Percentiles rank a stretch among this genome's conserved stretches.
phyloP scores from a whole-genome alignment of 2,888 invertebrate species.

The Chrysolina haemoptera region DNA sequence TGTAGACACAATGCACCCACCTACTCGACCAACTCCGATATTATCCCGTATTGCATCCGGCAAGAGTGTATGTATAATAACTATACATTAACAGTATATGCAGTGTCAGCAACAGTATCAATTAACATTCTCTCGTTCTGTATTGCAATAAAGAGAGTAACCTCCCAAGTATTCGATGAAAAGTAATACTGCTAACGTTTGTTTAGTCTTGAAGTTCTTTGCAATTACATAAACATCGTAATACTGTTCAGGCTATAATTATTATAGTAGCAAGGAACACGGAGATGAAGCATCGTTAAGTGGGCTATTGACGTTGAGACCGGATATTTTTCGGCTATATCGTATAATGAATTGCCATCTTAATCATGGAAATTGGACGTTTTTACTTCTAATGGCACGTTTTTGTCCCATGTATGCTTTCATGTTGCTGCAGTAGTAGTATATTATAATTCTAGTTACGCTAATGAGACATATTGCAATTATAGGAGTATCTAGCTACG shows the following conservation, averaged over 20 bases:
- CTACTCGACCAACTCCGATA: too few relatives aligned
- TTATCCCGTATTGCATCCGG: too few relatives aligned
- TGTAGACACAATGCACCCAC: too few relatives aligned
- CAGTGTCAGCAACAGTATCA: constrained; percentile 29
- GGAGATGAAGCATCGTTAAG: constrained; percentile 37
- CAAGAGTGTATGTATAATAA: not conserved
- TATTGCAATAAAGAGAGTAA: constrained; percentile 27
- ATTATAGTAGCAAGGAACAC: constrained; percentile 23
- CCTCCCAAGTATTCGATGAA: constrained; percentile 43
- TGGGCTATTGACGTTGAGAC: constrained; percentile 28
- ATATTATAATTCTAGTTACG: too few relatives aligned
- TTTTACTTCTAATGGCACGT: not conserved
- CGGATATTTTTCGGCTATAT: not conserved
- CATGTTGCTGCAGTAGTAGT: not conserved
- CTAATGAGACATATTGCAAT: too few relatives aligned
- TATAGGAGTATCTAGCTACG: too few relatives aligned
- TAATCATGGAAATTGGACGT: not conserved
- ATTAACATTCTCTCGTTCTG: constrained; percentile 29
- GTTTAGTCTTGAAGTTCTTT: constrained; percentile 12
- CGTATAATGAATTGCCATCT: not conserved
- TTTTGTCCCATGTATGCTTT: not conserved
- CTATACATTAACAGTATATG: not conserved
- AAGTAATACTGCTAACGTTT: constrained; percentile 32
- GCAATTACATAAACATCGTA: constrained; percentile 31
- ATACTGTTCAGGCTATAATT: constrained; percentile 27